These are phyloP conservation scores for Lacanobia oleracea DNA, from an alignment of 2,888 invertebrate genomes.

Conservation along the genomic window DNA sequence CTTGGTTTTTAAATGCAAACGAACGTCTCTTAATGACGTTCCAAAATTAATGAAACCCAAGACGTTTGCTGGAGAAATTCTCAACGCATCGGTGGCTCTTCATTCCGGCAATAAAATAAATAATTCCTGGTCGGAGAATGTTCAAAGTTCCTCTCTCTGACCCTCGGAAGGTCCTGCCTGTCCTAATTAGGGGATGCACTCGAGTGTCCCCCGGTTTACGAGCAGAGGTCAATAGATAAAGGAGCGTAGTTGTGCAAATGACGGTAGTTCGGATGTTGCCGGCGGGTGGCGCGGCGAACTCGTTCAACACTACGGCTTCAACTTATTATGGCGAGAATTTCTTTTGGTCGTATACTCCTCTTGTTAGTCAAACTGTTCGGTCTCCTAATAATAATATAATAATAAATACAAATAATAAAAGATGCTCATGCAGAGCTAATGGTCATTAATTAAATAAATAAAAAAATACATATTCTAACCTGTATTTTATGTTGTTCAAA, in stretches of 20 bases:
- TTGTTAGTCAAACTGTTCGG: background rate
- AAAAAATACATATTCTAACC: background rate
- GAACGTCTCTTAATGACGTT: conserved; percentile 34
- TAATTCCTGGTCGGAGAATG: conserved; percentile 66
- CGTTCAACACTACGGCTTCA: conserved; percentile 43
- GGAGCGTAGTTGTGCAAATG: conserved; percentile 59
- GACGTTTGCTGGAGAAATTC: conserved; percentile 52
- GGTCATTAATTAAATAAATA: background rate
- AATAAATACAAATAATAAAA: background rate
- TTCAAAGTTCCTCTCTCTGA: conserved; percentile 59
- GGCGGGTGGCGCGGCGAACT: conserved; percentile 1
- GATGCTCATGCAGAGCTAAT: background rate
- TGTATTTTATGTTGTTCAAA: background rate
- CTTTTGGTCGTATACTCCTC: conserved; percentile 16
- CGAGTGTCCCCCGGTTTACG: conserved; percentile 67
- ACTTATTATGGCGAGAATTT: conserved; percentile 42
- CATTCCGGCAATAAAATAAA: conserved; percentile 66
- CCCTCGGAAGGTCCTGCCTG: conserved; percentile 56
- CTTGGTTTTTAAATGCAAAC: conserved; percentile 35
- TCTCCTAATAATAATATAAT: too few species aligned
- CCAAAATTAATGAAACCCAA: conserved; percentile 59
- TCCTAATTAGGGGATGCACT: conserved; percentile 67
- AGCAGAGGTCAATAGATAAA: conserved; percentile 64
- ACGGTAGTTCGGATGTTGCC: conserved; percentile 55
- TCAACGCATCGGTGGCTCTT: conserved; percentile 61